Evolutionary conservation across 2,113 vertebrate species (phyloP).

Genomic region (Pteropus alecto): DNA sequence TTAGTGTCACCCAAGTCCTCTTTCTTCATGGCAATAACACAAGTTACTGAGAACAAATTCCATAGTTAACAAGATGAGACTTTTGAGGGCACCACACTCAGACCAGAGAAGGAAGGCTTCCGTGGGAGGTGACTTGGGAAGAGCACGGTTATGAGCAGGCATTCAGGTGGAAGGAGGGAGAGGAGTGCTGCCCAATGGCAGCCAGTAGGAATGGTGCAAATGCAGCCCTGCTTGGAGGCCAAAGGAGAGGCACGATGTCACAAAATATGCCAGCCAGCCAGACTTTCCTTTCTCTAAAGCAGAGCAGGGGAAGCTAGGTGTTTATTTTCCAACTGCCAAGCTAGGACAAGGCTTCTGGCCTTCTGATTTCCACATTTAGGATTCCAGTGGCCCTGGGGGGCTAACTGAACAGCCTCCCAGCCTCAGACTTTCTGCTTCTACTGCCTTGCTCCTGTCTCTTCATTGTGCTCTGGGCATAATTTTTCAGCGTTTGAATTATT

Average conservation of each 20-base stretch:
- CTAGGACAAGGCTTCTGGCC: background rate
- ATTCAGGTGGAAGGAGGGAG: background rate
- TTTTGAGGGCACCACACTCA: background rate
- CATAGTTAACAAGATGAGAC: background rate
- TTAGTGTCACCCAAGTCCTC: background rate
- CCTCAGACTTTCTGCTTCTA: background rate
- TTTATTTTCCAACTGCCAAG: background rate
- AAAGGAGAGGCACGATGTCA: background rate
- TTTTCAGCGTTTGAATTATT: background rate
- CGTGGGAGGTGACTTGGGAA: fast-evolving
- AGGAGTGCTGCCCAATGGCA: no score
- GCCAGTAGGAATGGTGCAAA: background rate
- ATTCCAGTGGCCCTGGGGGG: background rate
- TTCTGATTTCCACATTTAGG: background rate
- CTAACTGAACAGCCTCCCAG: background rate
- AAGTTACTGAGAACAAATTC: background rate
- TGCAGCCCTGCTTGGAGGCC: background rate
- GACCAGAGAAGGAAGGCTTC: background rate
- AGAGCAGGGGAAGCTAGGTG: background rate
- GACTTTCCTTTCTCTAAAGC: background rate
- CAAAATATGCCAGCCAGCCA: background rate
- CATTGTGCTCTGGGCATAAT: background rate
- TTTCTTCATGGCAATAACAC: background rate
- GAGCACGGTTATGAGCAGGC: background rate
- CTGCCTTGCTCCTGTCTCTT: background rate